These are phyloP conservation scores for Phenganax subtilis DNA, from an alignment of 92 coral and sea anemone genomes.

Conservation along the genomic window DNA sequence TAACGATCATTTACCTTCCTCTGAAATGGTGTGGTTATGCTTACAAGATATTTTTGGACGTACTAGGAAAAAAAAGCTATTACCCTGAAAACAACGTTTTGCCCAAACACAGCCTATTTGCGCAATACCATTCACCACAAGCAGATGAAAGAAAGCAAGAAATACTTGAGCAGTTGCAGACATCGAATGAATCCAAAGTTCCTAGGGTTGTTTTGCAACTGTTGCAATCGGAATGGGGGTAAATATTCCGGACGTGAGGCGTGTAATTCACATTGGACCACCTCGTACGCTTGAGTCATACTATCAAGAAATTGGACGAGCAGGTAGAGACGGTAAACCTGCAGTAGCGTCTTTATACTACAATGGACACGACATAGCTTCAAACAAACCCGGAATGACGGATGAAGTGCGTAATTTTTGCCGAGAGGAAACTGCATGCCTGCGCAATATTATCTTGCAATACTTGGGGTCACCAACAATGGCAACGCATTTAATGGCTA, in stretches of 20 bases:
- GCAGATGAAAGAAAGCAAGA: slow-evolving; percentile 47
- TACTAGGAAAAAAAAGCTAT: slow-evolving; percentile 18
- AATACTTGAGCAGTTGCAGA: slow-evolving; percentile 39
- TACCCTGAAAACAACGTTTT: background rate
- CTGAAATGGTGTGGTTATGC: slow-evolving; percentile 57
- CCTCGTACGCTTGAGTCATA: slow-evolving; percentile 48
- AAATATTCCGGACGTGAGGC: slow-evolving; percentile 44
- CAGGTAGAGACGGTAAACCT: slow-evolving; percentile 54
- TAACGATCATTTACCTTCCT: slow-evolving; percentile 46
- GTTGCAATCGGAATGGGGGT: slow-evolving; percentile 49
- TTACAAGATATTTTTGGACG: slow-evolving; percentile 33
- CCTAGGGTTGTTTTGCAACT: slow-evolving; percentile 50
- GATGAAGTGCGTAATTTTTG: slow-evolving; percentile 38
- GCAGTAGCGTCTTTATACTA: slow-evolving; percentile 25
- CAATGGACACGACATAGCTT: slow-evolving; percentile 42
- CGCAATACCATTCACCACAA: slow-evolving; percentile 48
- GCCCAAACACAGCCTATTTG: slow-evolving; percentile 39
- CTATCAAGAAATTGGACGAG: slow-evolving; percentile 53
- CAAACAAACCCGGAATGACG: slow-evolving; percentile 48
- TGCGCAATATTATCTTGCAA: background rate
- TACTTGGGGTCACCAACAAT: background rate
- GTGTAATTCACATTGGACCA: slow-evolving; percentile 44
- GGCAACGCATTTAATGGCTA: background rate
- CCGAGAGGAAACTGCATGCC: background rate
- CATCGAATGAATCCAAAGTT: background rate